Conservation (phyloP, 2,113 vertebrate species). For the Podarcis raffonei region DNA sequence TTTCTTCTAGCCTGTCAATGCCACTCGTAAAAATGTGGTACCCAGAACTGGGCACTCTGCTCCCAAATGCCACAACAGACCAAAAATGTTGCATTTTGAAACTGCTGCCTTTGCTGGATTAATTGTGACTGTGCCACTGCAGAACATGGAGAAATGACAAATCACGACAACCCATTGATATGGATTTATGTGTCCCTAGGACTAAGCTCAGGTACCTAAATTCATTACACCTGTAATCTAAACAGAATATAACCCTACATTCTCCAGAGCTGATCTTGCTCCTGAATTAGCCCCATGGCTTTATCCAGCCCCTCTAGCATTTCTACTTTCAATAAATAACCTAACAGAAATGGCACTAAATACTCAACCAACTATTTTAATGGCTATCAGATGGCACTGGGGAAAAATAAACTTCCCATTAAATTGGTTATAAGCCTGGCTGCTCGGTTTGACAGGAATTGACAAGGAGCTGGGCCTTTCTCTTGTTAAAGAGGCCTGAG, state of each 20-base stretch:
- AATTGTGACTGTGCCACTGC: background rate
- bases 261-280: background rate
- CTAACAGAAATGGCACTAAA: background rate
- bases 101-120: background rate
- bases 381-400: accelerated
- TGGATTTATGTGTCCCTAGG: background rate
- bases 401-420: background rate
- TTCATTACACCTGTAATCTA: background rate
- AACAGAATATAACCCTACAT: background rate
- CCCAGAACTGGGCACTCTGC: no score
- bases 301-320: background rate
- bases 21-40: no score
- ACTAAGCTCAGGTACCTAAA: background rate
- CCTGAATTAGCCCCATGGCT: background rate
- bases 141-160: background rate
- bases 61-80: background rate
- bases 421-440: background rate
- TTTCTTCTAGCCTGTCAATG: no score
- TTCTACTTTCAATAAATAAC: background rate
- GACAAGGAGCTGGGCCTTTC: background rate
- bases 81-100: background rate
- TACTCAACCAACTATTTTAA: background rate
- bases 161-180: background rate
- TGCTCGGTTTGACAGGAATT: background rate
- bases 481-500: accelerated